A percentile compares a stretch with the other conserved stretches of the same genome.
Evolutionary conservation across 1,140 invertebrate species (phyloP).

Genomic region (Trachymyrmex cornetzi): DNA sequence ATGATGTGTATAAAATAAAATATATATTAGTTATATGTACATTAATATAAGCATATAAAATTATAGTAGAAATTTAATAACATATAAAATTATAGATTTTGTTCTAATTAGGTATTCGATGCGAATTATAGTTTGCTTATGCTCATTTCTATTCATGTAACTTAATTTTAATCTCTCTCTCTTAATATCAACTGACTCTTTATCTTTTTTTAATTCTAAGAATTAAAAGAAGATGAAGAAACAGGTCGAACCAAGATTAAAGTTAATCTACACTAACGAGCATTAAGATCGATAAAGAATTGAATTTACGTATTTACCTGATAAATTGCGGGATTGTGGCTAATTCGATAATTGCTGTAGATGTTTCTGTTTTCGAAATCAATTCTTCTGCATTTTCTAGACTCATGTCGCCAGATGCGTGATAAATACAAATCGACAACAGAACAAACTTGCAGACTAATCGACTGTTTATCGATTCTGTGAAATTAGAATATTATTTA

Average conservation of each 20-base stretch:
- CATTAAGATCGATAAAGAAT: neutral
- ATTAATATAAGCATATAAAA: neutral
- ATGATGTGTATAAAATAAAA: neutral
- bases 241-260: no score
- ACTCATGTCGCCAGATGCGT: constrained; percentile 45
- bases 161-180: no score
- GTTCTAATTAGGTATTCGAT: neutral
- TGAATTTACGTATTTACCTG: constrained; percentile 72
- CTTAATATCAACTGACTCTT: no score
- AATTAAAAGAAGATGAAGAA: no score
- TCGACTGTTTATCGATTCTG: constrained; percentile 70
- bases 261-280: no score
- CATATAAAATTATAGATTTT: constrained; percentile 2
- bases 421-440: constrained; percentile 67
- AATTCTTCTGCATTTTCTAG: constrained; percentile 3
- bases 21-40: neutral
- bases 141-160: no score
- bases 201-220: no score
- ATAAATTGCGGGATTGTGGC: constrained; percentile 75
- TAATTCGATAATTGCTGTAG: constrained; percentile 61
- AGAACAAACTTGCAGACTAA: constrained; percentile 70
- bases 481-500: constrained; percentile 21
- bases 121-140: neutral
- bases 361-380: neutral
- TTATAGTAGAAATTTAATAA: neutral